These are phyloP conservation scores for Athene noctua DNA, from an alignment of 2,113 vertebrate genomes.

Conservation along the genomic window DNA sequence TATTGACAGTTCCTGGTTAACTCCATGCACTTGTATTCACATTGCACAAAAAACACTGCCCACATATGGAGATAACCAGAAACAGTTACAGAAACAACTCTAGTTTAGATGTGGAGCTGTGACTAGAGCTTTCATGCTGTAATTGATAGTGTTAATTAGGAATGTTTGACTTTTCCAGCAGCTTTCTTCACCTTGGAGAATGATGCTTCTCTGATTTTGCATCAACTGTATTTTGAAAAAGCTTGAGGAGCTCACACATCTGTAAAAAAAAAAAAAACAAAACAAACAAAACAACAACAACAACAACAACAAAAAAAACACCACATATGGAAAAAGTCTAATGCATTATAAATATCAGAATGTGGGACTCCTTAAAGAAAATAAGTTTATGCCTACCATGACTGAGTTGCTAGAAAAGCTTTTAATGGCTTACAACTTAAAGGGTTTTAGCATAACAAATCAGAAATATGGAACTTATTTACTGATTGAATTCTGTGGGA, in stretches of 20 bases:
- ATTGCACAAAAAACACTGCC: background rate
- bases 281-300: too few relatives aligned
- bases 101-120: background rate
- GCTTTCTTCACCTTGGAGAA: background rate
- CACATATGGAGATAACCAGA: background rate
- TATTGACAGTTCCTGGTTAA: background rate
- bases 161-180: background rate
- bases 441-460: slow-evolving; percentile 40
- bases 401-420: background rate
- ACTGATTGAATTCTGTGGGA: slow-evolving; percentile 60
- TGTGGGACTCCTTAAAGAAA: slow-evolving; percentile 3
- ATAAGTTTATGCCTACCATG: background rate
- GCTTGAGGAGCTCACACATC: background rate
- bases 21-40: background rate
- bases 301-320: too few relatives aligned
- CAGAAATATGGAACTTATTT: slow-evolving; percentile 60
- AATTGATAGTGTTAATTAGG: background rate
- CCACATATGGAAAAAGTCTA: background rate
- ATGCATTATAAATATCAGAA: background rate
- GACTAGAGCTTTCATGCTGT: background rate
- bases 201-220: background rate
- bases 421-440: slow-evolving; percentile 21
- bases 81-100: background rate
- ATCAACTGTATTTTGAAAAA: background rate
- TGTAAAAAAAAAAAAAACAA: background rate